A percentile compares a stretch with the other conserved stretches of the same genome.
These are phyloP conservation scores for Oligia latruncula DNA, from an alignment of 2,888 invertebrate genomes.

Conservation along the genomic window DNA sequence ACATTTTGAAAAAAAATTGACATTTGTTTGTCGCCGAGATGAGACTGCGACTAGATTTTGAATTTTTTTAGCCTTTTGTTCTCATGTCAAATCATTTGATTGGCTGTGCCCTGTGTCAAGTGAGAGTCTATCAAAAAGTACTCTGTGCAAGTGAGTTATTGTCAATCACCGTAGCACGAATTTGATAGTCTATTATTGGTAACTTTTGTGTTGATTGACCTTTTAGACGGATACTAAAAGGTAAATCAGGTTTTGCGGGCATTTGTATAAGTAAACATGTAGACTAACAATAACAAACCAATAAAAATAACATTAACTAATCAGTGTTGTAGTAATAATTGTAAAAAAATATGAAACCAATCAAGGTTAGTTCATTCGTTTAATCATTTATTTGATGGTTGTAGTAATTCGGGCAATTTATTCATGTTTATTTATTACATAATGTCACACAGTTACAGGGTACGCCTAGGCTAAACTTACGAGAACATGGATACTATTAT, in stretches of 20 bases:
- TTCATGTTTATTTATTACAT: not conserved
- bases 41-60: no score
- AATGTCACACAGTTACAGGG: not conserved
- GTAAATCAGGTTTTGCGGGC: no score
- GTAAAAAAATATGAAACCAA: not conserved
- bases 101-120: no score
- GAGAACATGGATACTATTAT: not conserved
- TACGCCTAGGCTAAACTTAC: not conserved
- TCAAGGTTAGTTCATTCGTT: not conserved
- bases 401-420: not conserved
- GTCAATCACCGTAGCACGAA: not conserved
- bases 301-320: not conserved
- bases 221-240: no score
- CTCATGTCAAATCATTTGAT: no score
- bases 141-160: no score
- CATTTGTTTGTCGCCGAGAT: no score
- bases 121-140: no score
- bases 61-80: no score
- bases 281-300: not conserved
- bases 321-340: not conserved
- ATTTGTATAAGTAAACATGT: not conserved
- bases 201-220: no score
- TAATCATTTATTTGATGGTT: not conserved
- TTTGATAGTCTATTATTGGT: not conserved
- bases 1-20: no score